Base-by-base conservation (phyloP, 2,888 invertebrate genomes). In the Campoletis raptor region DNA sequence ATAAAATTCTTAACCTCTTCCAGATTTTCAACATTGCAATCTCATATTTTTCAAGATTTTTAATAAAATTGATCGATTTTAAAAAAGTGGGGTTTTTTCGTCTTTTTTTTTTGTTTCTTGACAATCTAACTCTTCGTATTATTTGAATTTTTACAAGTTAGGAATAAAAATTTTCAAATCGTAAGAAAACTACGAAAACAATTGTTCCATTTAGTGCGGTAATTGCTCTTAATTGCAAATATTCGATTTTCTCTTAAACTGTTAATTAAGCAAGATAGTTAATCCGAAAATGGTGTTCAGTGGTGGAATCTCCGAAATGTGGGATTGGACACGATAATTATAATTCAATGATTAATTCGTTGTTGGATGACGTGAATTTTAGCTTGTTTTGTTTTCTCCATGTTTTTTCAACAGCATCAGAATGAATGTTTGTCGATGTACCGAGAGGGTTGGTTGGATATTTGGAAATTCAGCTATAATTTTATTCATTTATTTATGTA, bases 401-500 rank as follows among this genome's bases (percentile, higher is more conserved):
- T 42, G 24, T 64, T 76, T 76, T 64, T 64, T 64, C 21, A 9
- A 57, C 57, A 72, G 37, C 36, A 52, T 80, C 80, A 42, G 54
- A 40, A 40, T 54, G 73, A 66, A 73, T 66, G 64, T 66, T 66
- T n/a, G n/a, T 15, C 61, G 57, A 30, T 54, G 37, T 42, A 9
- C 24, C 66, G 48, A 8, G 24, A 48, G 36, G n/a, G 77, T n/a
- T 30, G 12, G 18, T 45, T 40, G 36, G 40, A 81, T 84, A 85
- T 85, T 86, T 82, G 78, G 64, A 81, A 61, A 81, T 82, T 82
- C 76, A 78, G 81, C 81, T 85, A 83, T 89, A 87, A 87, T 88
- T 89, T 85, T 87, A 89, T 89, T 88, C 85, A 88, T 89, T 89
- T 87, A 88, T 90, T 89, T 88, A 88, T 86, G 85, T 88, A 89